phyloP scores from a whole-genome alignment of 2,113 vertebrate species.

The Oreocharis arfaki region DNA sequence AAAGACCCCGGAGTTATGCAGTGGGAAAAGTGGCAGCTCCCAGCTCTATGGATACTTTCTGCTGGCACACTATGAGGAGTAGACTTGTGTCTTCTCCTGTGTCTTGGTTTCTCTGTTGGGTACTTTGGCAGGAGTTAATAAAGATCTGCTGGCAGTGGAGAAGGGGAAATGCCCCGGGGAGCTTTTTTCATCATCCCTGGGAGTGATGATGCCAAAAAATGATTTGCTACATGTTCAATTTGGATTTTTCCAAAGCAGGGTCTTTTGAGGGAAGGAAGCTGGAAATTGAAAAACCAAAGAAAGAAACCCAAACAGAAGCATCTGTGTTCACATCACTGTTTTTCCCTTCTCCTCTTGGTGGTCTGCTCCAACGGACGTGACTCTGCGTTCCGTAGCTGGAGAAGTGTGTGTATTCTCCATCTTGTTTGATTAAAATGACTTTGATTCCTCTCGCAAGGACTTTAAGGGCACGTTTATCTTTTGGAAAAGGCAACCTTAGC shows the following conservation, averaged over 20 bases:
- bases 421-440: conserved; percentile 40
- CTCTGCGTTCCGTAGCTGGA: not conserved
- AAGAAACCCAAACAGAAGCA: not conserved
- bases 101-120: not conserved
- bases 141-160: not conserved
- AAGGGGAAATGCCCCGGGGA: not conserved
- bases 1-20: not conserved
- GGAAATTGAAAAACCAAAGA: not conserved
- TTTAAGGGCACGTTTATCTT: not conserved
- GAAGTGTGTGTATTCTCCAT: not conserved
- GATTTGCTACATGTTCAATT: rapidly evolving
- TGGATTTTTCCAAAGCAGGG: not conserved
- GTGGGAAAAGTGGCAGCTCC: not conserved
- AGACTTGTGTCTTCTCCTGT: not conserved
- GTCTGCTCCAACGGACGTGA: not conserved
- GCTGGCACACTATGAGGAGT: not conserved
- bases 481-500: not conserved
- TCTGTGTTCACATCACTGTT: not conserved
- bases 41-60: not conserved
- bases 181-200: not conserved
- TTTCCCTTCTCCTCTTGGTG: not conserved
- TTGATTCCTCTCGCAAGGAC: not conserved
- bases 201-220: not conserved
- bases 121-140: not conserved
- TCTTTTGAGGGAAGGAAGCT: not conserved